Base-by-base conservation (phyloP, 2,113 vertebrate species). In the Hirundichthys speculiger region DNA sequence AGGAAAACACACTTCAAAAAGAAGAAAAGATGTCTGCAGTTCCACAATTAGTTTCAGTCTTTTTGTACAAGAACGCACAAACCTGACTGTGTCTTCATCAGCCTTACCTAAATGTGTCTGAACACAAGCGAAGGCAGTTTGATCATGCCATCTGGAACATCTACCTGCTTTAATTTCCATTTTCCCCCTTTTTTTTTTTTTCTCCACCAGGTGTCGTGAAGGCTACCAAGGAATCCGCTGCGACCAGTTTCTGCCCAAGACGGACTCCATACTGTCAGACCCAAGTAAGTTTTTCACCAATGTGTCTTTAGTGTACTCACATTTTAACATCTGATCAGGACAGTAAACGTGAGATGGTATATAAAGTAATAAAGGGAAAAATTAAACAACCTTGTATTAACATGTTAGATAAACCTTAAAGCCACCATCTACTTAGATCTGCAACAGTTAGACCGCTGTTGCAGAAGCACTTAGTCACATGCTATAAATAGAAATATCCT, bases 231-330 rank as follows among this genome's bases (percentile, higher is more conserved):
- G 98, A 82, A 96, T 98, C 70, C 97, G 98, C 71, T 99, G 98
- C 83, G 96, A 99, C 90, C 98, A 99, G 88, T 99, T 98, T 86
- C 93, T 99, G 80, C 98, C 98, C 81, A 99, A 99, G 94, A 99
- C 98, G 1, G 98, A 99, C 92, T 98, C 98, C 85, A 95, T 99
- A 89, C 91, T 99, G 78, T 98, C 97, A 24, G 97, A 98, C 91
- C 96, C 97, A 92, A 98, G 98, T 99, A 93, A 80, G 16, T 42
- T 3, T 34, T 34, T 34, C 6, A 9, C 30, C 11, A 34, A 3
- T 3, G 25, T 27, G 25, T 27, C 6, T 27, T 6, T 6, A 27
- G 6, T 19, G 19, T 38, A 3, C 13, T 18, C 5, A 30, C 27
- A 38, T 53, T 18, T 38, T 20, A 38, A 38, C 18, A 20, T n/a